Conservation (phyloP, 2,113 vertebrate species). For the Macrotus californicus region DNA sequence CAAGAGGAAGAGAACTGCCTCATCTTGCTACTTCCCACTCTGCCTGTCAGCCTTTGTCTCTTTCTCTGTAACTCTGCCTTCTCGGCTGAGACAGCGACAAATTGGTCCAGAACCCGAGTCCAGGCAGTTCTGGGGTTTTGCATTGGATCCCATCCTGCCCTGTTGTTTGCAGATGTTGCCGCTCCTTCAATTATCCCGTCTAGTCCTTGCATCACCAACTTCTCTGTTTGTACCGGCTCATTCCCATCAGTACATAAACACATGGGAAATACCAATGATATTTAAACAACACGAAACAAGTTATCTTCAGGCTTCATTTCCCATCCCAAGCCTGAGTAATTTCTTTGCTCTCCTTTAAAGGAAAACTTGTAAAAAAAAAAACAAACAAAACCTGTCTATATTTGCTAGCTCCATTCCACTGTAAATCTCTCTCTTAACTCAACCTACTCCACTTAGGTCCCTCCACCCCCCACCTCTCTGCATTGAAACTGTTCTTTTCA, state of each 20-base stretch:
- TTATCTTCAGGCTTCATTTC: neutral
- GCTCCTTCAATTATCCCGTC: neutral
- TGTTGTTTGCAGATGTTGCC: too few relatives aligned
- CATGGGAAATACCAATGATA: neutral
- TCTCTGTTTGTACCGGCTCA: neutral
- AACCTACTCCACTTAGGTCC: neutral
- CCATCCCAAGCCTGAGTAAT: neutral
- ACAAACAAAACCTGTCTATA: neutral
- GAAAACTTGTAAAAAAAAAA: neutral
- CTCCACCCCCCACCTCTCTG: accelerated
- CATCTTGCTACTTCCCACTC: neutral
- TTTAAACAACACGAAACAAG: neutral
- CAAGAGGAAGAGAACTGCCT: neutral
- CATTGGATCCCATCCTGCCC: neutral
- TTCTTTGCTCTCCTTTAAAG: neutral
- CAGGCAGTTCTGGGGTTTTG: neutral
- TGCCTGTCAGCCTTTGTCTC: neutral
- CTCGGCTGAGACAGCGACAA: neutral
- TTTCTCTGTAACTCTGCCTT: neutral
- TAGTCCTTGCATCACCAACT: neutral
- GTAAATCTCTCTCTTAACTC: neutral
- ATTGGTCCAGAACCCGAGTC: neutral
- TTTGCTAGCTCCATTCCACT: neutral
- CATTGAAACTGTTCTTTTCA: neutral
- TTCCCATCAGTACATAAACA: neutral